These are phyloP conservation scores for Nettapus auritus DNA, from an alignment of 2,113 vertebrate species.

Conservation along the genomic window DNA sequence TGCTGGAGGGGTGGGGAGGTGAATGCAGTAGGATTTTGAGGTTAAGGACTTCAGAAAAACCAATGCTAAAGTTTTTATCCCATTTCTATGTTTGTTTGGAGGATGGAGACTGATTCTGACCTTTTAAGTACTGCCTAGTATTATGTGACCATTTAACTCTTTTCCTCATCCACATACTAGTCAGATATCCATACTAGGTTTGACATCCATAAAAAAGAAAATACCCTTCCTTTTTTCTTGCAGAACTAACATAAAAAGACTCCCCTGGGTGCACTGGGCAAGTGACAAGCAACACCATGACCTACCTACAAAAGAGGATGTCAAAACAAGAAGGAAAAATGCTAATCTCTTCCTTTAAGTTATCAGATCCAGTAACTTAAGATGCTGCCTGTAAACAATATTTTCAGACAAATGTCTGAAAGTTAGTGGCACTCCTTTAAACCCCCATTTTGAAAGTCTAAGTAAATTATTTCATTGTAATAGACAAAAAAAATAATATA, in stretches of 20 bases:
- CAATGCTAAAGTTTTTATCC: not conserved
- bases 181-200: not conserved
- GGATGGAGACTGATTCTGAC: not conserved
- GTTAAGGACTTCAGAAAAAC: not conserved
- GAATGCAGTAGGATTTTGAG: not conserved
- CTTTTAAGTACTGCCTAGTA: not conserved
- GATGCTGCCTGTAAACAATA: not conserved
- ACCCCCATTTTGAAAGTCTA: not conserved
- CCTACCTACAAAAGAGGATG: not conserved
- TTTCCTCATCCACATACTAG: not conserved
- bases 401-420: not conserved
- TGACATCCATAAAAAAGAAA: not conserved
- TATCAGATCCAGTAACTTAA: not conserved
- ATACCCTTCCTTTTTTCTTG: not conserved
- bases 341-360: not conserved
- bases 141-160: not conserved
- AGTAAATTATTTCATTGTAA: not conserved
- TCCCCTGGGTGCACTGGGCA: not conserved
- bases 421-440: not conserved
- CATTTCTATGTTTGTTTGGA: not conserved
- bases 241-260: not conserved
- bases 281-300: not conserved
- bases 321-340: not conserved
- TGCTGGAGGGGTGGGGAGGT: not conserved
- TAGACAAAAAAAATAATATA: not conserved